phyloP scores from a whole-genome alignment of 2,113 vertebrate species.

The Cricetomys ansorgei region DNA sequence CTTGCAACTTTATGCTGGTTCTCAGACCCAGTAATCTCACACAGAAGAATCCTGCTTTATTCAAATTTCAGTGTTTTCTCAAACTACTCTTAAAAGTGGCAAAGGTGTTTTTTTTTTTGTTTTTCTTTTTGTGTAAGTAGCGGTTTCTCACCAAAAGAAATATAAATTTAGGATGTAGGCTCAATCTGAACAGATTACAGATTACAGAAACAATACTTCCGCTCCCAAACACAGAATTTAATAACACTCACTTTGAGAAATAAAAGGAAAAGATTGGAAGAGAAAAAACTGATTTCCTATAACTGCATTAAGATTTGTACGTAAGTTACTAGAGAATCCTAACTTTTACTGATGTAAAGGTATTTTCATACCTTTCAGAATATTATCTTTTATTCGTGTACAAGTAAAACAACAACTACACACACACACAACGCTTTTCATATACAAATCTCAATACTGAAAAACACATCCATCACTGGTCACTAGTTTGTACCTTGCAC shows the following conservation, averaged over 20 bases:
- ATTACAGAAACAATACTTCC: not conserved
- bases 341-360: not conserved
- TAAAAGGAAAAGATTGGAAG: not conserved
- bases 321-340: not conserved
- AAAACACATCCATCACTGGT: not conserved
- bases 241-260: constrained; percentile 33
- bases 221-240: not conserved
- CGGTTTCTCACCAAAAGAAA: constrained; percentile 30
- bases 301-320: not conserved
- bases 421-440: constrained; percentile 1
- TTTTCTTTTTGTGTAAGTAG: not conserved
- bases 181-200: not conserved
- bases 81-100: constrained; percentile 9
- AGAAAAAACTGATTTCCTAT: constrained; percentile 19
- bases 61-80: constrained; percentile 22
- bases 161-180: not conserved
- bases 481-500: constrained; percentile 4
- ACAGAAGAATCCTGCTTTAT: constrained; percentile 28
- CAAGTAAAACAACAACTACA: not conserved
- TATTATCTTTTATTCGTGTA: not conserved
- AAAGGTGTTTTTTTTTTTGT: constrained; percentile 23
- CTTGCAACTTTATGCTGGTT: not conserved
- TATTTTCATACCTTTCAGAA: constrained; percentile 5
- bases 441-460: not conserved
- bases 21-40: constrained; percentile 10